Evolutionary conservation across 2,113 vertebrate species (phyloP).

Genomic region (Gracilinanus agilis): DNA sequence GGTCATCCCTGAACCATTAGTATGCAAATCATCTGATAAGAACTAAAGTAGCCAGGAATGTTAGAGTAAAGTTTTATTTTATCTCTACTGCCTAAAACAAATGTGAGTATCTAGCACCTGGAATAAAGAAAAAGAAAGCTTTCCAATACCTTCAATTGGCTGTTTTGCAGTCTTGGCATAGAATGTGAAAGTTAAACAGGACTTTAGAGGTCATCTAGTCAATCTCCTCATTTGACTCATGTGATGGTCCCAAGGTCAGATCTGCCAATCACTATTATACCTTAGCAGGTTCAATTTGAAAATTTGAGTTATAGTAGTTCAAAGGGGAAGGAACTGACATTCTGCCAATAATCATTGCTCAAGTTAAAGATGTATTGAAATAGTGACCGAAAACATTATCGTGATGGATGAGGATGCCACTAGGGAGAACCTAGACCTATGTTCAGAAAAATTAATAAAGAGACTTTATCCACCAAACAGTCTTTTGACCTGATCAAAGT

Average conservation of each 20-base stretch:
- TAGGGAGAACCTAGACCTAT: neutral
- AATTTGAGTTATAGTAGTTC: neutral
- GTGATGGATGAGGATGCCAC: neutral
- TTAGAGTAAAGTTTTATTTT: neutral
- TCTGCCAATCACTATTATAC: neutral
- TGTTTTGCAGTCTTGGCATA: neutral
- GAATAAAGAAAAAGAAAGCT: neutral
- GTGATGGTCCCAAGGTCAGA: neutral
- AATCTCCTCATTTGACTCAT: neutral
- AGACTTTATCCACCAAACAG: neutral
- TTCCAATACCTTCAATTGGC: neutral
- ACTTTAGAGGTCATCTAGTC: neutral
- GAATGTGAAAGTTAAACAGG: neutral
- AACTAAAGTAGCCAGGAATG: neutral
- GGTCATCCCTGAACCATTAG: neutral
- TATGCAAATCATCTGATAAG: neutral
- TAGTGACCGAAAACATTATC: neutral
- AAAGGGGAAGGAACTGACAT: neutral
- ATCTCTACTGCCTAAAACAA: neutral
- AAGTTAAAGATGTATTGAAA: neutral
- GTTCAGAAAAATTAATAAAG: neutral
- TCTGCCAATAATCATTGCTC: neutral
- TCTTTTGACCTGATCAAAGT: neutral
- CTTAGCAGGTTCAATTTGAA: neutral
- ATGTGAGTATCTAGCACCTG: neutral